These are phyloP conservation scores for Tokudaia tokunoshimensis DNA, from an alignment of 2,797 vertebrate species.

Conservation along the genomic window DNA sequence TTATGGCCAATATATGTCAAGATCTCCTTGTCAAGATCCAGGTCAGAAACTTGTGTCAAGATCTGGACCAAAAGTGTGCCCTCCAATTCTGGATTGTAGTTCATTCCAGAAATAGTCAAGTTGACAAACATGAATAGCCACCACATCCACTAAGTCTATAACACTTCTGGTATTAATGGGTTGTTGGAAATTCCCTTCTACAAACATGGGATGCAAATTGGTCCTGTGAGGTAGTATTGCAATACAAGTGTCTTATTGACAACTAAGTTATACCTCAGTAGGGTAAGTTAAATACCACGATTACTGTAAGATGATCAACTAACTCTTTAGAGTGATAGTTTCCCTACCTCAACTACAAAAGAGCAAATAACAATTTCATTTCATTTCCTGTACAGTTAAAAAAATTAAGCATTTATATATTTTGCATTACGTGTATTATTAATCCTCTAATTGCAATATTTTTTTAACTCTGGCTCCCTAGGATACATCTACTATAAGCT, in stretches of 20 bases:
- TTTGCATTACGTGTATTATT: constrained; percentile 36
- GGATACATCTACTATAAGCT: neutral
- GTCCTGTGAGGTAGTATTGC: neutral
- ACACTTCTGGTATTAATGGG: neutral
- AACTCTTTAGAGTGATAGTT: constrained; percentile 26
- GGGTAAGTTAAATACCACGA: neutral
- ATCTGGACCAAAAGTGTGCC: neutral
- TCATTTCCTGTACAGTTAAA: constrained; percentile 47
- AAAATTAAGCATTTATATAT: constrained; percentile 42
- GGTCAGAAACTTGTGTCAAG: neutral
- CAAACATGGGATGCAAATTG: neutral
- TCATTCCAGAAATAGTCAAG: neutral
- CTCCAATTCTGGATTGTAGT: neutral
- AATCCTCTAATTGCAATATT: constrained; percentile 16
- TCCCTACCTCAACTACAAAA: constrained; percentile 9
- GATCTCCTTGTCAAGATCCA: neutral
- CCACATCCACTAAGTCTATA: neutral
- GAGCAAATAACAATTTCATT: constrained; percentile 7
- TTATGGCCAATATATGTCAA: neutral
- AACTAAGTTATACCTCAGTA: constrained; percentile 1
- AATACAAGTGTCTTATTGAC: neutral
- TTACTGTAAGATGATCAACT: neutral
- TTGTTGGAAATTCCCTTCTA: neutral
- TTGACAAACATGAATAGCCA: neutral
- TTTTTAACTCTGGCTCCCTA: constrained; percentile 43